Conservation (phyloP, 2,113 vertebrate species). For the Pelobates fuscus region DNA sequence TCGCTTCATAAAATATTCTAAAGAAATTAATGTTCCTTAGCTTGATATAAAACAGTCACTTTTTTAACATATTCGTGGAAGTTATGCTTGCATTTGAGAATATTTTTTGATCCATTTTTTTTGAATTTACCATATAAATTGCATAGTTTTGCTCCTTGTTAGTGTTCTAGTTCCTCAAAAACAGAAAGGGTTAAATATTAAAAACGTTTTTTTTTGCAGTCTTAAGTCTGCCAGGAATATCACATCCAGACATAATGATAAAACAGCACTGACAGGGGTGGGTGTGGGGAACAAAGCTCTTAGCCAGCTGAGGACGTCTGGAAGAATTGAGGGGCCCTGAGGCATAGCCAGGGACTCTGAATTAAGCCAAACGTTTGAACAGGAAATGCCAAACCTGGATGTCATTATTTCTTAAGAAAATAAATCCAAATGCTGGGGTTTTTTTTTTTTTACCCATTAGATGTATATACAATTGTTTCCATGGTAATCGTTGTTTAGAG, state of each 20-base stretch:
- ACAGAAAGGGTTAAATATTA: slow-evolving; percentile 31
- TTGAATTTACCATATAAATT: too few species aligned
- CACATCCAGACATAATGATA: slow-evolving; percentile 52
- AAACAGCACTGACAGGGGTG: slow-evolving; percentile 48
- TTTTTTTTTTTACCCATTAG: slow-evolving; percentile 47
- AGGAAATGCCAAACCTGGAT: slow-evolving; percentile 51
- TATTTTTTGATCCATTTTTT: too few species aligned
- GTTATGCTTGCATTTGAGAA: too few species aligned
- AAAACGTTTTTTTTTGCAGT: slow-evolving; percentile 28
- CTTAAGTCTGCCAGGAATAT: slow-evolving; percentile 46
- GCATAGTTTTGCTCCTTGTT: too few species aligned
- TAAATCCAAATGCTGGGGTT: slow-evolving; percentile 32
- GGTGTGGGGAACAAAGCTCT: slow-evolving; percentile 48
- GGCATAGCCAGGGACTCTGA: slow-evolving; percentile 46
- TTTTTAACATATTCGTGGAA: too few species aligned
- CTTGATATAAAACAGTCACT: too few species aligned
- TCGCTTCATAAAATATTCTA: too few species aligned
- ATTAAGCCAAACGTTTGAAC: slow-evolving; percentile 50
- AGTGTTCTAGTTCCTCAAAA: too few species aligned
- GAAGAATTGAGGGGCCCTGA: slow-evolving; percentile 49
- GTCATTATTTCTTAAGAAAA: slow-evolving; percentile 44
- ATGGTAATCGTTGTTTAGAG: slow-evolving; percentile 43
- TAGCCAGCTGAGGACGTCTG: slow-evolving; percentile 50
- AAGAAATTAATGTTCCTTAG: too few species aligned
- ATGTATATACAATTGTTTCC: slow-evolving; percentile 47